A percentile compares a stretch with the other conserved stretches of the same genome.
These are phyloP conservation scores for Hippotragus niger DNA, from an alignment of 2,113 vertebrate genomes.

Conservation along the genomic window DNA sequence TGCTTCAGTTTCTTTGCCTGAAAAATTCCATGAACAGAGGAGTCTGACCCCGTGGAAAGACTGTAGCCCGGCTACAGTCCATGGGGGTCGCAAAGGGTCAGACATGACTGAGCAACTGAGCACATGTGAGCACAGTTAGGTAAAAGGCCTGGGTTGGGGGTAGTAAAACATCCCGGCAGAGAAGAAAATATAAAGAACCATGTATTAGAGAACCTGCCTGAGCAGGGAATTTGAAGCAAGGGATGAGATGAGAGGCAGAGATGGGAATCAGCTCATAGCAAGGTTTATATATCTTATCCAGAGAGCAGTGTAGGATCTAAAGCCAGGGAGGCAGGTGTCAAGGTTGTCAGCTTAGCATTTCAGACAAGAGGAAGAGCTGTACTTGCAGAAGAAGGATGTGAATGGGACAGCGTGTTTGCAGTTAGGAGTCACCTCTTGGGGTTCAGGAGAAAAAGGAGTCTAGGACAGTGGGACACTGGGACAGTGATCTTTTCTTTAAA, in stretches of 20 bases:
- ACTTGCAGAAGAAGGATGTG: background rate
- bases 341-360: background rate
- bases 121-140: background rate
- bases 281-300: background rate
- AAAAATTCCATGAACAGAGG: background rate
- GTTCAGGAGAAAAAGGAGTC: background rate
- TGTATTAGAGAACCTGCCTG: background rate
- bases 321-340: background rate
- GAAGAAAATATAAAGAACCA: background rate
- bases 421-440: background rate
- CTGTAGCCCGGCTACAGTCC: background rate
- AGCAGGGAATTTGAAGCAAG: background rate
- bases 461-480: background rate
- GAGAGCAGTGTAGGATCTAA: background rate
- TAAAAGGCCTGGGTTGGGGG: background rate
- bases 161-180: background rate
- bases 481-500: background rate
- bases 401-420: background rate
- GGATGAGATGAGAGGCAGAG: background rate
- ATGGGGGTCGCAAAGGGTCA: background rate
- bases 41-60: background rate
- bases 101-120: background rate
- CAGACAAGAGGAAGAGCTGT: background rate
- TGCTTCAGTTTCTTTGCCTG: background rate
- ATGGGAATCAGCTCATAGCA: background rate